phyloP scores from a whole-genome alignment of 1,140 invertebrate species.

The Euura lappo region DNA sequence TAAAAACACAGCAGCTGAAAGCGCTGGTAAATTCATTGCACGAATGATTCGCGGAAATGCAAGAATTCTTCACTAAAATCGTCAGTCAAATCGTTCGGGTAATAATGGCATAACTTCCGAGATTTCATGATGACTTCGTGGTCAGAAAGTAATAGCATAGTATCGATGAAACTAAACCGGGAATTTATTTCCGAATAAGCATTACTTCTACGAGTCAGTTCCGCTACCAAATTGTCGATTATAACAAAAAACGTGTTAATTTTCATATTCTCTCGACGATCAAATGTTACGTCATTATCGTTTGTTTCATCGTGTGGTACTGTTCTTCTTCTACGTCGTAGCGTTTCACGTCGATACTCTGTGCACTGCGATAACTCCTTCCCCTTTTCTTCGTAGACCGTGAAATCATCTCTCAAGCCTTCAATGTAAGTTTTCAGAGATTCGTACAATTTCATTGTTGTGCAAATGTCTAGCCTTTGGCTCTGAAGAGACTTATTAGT shows the following conservation, averaged over 20 bases:
- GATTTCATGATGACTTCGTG: background rate
- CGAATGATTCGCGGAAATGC: background rate
- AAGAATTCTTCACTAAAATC: background rate
- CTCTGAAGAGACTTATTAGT: constrained; percentile 11
- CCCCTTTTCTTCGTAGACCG: background rate
- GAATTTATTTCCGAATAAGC: constrained; percentile 1
- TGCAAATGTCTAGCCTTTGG: background rate
- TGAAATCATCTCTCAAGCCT: background rate
- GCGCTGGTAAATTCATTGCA: constrained; percentile 1
- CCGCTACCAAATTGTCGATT: constrained; percentile 6
- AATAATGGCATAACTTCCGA: constrained; percentile 1
- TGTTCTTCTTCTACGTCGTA: background rate
- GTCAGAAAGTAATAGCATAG: background rate
- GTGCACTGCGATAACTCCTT: background rate
- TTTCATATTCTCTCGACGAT: constrained; percentile 1
- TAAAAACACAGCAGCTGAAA: background rate
- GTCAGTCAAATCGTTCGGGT: background rate
- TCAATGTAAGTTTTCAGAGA: background rate
- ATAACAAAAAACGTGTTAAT: constrained; percentile 5
- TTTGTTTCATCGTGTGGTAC: background rate
- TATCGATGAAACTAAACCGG: constrained; percentile 7
- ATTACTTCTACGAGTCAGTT: background rate
- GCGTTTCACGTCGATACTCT: constrained; percentile 3
- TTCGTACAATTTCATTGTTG: constrained; percentile 14
- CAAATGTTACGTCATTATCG: background rate